These are phyloP conservation scores for Antheraea mylitta DNA, from an alignment of 1,140 invertebrate genomes.

Conservation along the genomic window DNA sequence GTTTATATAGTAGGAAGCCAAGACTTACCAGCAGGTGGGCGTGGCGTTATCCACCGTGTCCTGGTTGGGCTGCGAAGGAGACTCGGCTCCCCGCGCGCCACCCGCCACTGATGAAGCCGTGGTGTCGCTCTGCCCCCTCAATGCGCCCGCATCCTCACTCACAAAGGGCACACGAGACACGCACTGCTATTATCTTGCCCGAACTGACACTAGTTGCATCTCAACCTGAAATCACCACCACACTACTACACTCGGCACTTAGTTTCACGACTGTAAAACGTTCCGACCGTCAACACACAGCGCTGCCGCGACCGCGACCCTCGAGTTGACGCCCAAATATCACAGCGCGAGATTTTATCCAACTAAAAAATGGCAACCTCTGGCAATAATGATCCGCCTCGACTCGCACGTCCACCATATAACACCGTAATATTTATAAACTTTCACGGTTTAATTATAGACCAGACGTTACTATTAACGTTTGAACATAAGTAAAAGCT, in stretches of 20 bases:
- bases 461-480: slow-evolving; percentile 77
- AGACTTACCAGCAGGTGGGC: slow-evolving; percentile 71
- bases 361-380: slow-evolving; percentile 77
- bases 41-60: slow-evolving; percentile 74
- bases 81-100: slow-evolving; percentile 74
- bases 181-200: slow-evolving; percentile 66
- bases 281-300: slow-evolving; percentile 10
- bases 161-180: slow-evolving; percentile 33
- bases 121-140: slow-evolving; percentile 60
- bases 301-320: slow-evolving; percentile 17
- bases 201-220: slow-evolving; percentile 68
- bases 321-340: slow-evolving; percentile 59
- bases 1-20: not conserved
- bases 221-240: slow-evolving; percentile 69
- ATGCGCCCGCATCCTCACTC: slow-evolving; percentile 65
- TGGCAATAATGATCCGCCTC: slow-evolving; percentile 56
- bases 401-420: slow-evolving; percentile 58
- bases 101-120: slow-evolving; percentile 74
- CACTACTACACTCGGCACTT: slow-evolving; percentile 35
- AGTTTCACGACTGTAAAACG: not conserved
- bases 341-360: slow-evolving; percentile 58
- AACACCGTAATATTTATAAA: slow-evolving; percentile 78
- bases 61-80: slow-evolving; percentile 75
- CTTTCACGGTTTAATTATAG: slow-evolving; percentile 77
- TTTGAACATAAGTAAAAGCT: slow-evolving; percentile 78